A percentile compares a stretch with the other conserved stretches of the same genome.
phyloP scores from a whole-genome alignment of 1,140 invertebrate species.

The Philopotamus ludificatus region DNA sequence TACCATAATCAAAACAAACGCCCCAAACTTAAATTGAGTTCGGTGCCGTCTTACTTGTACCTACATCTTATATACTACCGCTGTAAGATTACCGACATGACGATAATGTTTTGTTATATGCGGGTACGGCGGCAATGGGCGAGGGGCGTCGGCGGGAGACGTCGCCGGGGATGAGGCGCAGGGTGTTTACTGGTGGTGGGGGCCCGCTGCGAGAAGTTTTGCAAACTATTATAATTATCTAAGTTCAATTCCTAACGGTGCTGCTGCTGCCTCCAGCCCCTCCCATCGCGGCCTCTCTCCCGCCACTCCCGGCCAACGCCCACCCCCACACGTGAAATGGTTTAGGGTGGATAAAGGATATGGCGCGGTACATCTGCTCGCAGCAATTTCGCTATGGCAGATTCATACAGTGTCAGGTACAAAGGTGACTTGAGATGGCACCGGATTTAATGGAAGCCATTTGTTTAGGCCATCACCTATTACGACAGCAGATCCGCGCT shows the following conservation, averaged over 20 bases:
- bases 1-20: constrained; percentile 42
- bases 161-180: too few relatives aligned
- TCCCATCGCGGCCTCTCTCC: not conserved
- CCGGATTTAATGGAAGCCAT: not conserved
- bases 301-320: not conserved
- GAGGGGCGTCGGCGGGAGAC: not conserved
- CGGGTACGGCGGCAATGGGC: not conserved
- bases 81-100: constrained; percentile 35
- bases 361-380: constrained; percentile 7
- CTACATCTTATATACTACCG: constrained; percentile 23
- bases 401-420: constrained; percentile 12
- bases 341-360: constrained; percentile 18
- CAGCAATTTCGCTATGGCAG: constrained; percentile 3
- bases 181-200: constrained; percentile 10
- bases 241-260: constrained; percentile 41
- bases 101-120: constrained; percentile 34
- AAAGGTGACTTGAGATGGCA: not conserved
- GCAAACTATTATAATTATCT: constrained; percentile 42
- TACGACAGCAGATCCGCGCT: too few relatives aligned
- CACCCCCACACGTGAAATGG: not conserved
- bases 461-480: not conserved
- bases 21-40: constrained; percentile 41
- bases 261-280: constrained; percentile 8
- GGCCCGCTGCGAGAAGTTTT: constrained; percentile 32
- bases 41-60: constrained; percentile 32